Percentiles rank a stretch among this genome's conserved stretches.
Evolutionary conservation across 1,140 invertebrate species (phyloP).

Genomic region (Brachionus rubens): DNA sequence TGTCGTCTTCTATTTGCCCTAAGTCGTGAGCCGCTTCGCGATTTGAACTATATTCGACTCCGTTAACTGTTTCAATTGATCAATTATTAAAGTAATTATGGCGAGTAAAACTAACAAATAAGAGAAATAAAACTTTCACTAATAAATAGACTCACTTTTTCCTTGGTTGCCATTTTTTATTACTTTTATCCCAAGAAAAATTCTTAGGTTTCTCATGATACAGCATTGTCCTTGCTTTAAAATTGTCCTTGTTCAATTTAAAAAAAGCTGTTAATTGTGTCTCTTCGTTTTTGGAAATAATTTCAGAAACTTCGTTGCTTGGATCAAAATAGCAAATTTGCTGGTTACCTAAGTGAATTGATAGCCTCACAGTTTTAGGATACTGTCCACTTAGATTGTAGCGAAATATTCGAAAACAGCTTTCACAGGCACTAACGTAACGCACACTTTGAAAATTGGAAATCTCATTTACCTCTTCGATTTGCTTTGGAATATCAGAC

Average conservation of each 20-base stretch:
- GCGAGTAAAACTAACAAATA: background rate
- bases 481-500: background rate
- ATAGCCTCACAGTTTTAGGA: slow-evolving; percentile 31
- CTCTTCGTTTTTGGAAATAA: background rate
- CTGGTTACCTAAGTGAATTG: slow-evolving; percentile 47
- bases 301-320: background rate
- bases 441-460: slow-evolving; percentile 45
- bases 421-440: slow-evolving; percentile 47
- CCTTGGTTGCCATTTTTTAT: background rate
- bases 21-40: background rate
- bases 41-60: background rate
- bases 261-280: slow-evolving; percentile 28
- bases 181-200: background rate
- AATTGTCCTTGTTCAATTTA: background rate
- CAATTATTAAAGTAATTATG: background rate
- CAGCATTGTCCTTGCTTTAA: background rate
- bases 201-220: slow-evolving; percentile 14
- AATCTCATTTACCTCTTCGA: slow-evolving; percentile 47
- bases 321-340: slow-evolving; percentile 42
- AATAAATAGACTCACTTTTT: slow-evolving; percentile 3
- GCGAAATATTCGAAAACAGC: background rate
- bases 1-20: background rate
- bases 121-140: background rate
- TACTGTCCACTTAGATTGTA: slow-evolving; percentile 44
- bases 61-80: background rate